These are phyloP conservation scores for Carettochelys insculpta DNA, from an alignment of 2,113 vertebrate genomes.

Conservation along the genomic window DNA sequence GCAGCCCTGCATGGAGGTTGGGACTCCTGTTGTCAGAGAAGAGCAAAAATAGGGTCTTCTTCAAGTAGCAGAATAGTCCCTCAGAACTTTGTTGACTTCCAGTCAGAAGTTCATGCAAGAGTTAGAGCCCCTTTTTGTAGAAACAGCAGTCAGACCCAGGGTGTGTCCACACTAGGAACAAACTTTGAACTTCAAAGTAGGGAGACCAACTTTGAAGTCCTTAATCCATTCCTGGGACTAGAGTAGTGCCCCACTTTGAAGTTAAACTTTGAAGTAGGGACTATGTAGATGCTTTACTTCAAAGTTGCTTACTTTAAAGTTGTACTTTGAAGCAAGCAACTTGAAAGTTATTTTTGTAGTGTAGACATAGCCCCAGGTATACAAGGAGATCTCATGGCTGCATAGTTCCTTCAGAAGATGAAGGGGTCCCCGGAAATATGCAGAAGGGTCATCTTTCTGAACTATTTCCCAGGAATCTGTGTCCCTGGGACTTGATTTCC, in stretches of 20 bases:
- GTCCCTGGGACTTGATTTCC: not conserved
- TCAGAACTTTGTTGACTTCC: not conserved
- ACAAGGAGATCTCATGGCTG: not conserved
- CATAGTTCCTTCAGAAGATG: not conserved
- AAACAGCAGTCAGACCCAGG: too few species aligned
- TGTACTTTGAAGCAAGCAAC: too few species aligned
- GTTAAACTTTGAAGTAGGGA: too few species aligned
- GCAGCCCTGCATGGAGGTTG: not conserved
- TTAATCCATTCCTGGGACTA: too few species aligned
- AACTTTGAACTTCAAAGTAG: too few species aligned
- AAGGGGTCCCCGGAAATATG: not conserved
- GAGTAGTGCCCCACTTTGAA: too few species aligned
- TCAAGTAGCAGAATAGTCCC: not conserved
- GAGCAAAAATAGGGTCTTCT: not conserved
- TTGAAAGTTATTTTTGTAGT: too few species aligned
- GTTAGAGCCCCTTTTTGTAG: not conserved
- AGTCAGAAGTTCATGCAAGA: not conserved
- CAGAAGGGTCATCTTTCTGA: not conserved
- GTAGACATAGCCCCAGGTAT: too few species aligned
- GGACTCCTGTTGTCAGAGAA: not conserved
- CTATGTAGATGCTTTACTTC: too few species aligned
- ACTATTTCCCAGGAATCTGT: not conserved
- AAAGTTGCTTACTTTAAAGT: too few species aligned
- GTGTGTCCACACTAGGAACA: too few species aligned
- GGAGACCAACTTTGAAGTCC: too few species aligned